phyloP scores from a whole-genome alignment of 1,140 invertebrate genomes.

The Laodelphax striatellus region DNA sequence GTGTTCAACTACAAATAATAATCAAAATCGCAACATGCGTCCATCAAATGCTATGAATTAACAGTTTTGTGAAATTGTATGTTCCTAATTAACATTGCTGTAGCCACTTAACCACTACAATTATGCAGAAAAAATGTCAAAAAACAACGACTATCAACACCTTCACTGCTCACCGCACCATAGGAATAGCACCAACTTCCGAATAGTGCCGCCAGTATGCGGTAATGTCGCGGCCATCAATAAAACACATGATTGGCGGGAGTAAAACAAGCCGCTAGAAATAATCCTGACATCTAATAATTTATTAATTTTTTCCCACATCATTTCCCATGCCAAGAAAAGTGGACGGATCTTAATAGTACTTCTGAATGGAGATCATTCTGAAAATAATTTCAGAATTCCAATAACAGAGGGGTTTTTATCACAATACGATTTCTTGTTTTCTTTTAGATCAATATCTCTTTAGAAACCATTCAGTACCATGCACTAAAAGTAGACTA shows the following conservation, averaged over 20 bases:
- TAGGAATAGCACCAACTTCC: constrained; percentile 13
- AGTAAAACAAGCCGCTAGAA: constrained; percentile 4
- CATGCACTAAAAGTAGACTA: constrained; percentile 5
- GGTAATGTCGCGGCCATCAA: constrained; percentile 10
- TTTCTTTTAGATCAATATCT: background rate
- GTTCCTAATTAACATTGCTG: constrained; percentile 12
- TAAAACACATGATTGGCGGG: constrained; percentile 19
- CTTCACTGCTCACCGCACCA: constrained; percentile 11
- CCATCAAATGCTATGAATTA: constrained; percentile 23
- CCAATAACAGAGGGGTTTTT: background rate
- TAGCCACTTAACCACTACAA: background rate
- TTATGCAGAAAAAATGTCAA: constrained; percentile 3
- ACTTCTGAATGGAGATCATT: background rate
- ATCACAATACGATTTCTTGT: background rate
- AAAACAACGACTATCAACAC: constrained; percentile 4
- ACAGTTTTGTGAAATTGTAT: constrained; percentile 6
- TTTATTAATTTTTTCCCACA: background rate
- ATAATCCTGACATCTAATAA: background rate
- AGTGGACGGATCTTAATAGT: background rate
- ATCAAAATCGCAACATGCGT: constrained; percentile 7
- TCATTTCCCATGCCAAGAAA: background rate
- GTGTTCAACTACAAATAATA: constrained; percentile 1
- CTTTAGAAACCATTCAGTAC: constrained; percentile 11
- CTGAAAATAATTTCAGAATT: background rate
- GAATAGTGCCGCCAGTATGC: constrained; percentile 8